These are phyloP conservation scores for Clinocottus analis DNA, from an alignment of 2,113 vertebrate genomes.

Conservation along the genomic window DNA sequence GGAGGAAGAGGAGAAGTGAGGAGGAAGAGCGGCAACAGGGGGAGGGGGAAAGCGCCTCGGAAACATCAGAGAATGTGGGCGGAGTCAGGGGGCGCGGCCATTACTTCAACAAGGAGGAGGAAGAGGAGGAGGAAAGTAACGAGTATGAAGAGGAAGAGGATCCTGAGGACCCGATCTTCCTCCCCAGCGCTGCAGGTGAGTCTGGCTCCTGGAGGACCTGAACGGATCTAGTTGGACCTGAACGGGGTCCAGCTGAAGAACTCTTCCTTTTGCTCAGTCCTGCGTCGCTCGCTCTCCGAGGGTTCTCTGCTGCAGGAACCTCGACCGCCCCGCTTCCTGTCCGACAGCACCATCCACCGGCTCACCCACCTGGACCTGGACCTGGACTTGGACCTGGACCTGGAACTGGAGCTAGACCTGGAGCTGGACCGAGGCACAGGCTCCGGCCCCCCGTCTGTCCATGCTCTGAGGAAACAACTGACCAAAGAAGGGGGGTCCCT, in stretches of 20 bases:
- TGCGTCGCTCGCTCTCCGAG: conserved; percentile 90
- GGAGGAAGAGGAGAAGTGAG: conserved; percentile 43
- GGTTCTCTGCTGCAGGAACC: conserved; percentile 90
- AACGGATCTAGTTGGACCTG: too few relatives aligned
- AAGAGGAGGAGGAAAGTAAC: conserved; percentile 64
- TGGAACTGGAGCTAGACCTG: too few relatives aligned
- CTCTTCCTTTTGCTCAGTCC: conserved; percentile 16
- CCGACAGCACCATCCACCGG: conserved; percentile 90
- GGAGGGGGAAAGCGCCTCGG: conserved; percentile 74
- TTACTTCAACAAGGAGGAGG: conserved; percentile 72
- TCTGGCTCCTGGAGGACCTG: not conserved
- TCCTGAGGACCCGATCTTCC: conserved; percentile 75
- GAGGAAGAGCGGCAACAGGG: conserved; percentile 73
- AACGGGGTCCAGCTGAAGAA: not conserved
- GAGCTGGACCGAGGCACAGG: too few relatives aligned
- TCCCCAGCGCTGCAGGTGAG: conserved; percentile 70
- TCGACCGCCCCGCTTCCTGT: conserved; percentile 87
- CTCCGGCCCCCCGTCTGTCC: conserved; percentile 83
- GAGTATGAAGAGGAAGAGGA: conserved; percentile 50
- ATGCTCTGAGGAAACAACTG: conserved; percentile 90
- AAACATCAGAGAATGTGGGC: conserved; percentile 59
- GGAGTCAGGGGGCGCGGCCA: conserved; percentile 25
- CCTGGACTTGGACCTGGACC: not conserved
- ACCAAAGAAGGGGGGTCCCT: conserved; percentile 87
- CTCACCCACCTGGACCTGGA: conserved; percentile 49